A percentile compares a stretch with the other conserved stretches of the same genome.
Conservation (phyloP, 2,888 invertebrate species). For the Andrena dorsata region DNA sequence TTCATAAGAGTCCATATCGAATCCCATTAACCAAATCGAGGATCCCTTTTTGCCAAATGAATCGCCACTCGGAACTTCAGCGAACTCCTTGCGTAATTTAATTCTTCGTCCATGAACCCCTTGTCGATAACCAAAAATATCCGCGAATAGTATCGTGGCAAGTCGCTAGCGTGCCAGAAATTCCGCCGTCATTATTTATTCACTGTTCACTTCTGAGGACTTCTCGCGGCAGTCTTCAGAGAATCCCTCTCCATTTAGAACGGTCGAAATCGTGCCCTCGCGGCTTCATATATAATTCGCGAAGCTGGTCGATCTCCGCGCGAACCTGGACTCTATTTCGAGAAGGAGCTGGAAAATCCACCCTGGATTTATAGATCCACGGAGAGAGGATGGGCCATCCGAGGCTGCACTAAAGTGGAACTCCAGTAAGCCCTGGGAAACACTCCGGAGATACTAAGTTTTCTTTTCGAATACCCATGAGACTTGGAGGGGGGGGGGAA, state of each 20-base stretch:
- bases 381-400: neutral
- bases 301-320: neutral
- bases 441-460: neutral
- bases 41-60: neutral
- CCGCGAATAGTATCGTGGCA: neutral
- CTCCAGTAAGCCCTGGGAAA: neutral
- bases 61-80: neutral
- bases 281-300: constrained; percentile 42
- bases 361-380: constrained; percentile 42
- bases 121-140: neutral
- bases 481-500: neutral
- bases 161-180: neutral
- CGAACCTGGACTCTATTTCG: constrained; percentile 7
- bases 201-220: constrained; percentile 16
- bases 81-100: neutral
- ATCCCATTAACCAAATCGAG: too few species aligned
- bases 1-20: too few species aligned
- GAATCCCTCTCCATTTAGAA: constrained; percentile 11
- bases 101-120: neutral
- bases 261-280: constrained; percentile 6
- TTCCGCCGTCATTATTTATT: constrained; percentile 30
- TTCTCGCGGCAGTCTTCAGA: neutral
- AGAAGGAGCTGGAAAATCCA: constrained; percentile 24
- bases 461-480: neutral
- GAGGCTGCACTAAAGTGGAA: neutral